Evolutionary conservation across 2,113 vertebrate species (phyloP), one percentile per base, ranked within the genome.

Genomic region (Laticauda laticaudata): DNA sequence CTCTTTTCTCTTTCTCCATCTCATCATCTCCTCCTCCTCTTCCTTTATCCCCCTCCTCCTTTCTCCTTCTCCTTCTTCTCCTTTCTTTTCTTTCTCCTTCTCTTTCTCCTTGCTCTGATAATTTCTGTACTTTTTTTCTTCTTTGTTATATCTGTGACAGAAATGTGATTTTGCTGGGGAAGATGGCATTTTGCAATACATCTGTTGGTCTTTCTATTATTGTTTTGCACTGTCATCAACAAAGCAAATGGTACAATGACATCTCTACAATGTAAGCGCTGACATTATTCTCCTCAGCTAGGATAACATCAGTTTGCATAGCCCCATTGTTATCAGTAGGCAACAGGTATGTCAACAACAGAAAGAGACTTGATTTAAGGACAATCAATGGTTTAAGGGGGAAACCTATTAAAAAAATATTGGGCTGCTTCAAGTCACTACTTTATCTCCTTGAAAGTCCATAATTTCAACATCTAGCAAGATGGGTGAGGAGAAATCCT

Each of bases 401-500:
- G 64, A 6, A 56, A 45, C 69, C 24, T 89, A 39, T 45, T 26
- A 26, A 92, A 88, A 92, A 34, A 81, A 81, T 39, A 34, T 81
- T 45, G 51, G 34, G 51, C 87, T 55, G 48, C 20, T 29, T 87
- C 45, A 87, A 92, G 91, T 92, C 85, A 53, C 85, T 15, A 45
- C 43, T 53, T 92, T 87, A 92, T 87, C 91, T 92, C 85, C 56
- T 61, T 20, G n/a, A 51, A 92, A 87, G 91, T 51, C 91, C 51
- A 34, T 87, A 43, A 87, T 92, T 61, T 34, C 56, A 64, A 87
- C 56, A 87, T 53, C 56, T 64, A 29, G 48, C 56, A 92, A 92
- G 64, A 87, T 29, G 51, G 34, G 34, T 39, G n/a, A 39, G 87
- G 26, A 9, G 54, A 61, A 56, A 92, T 39, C 10, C 26, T 53